Conservation (phyloP, 2,888 invertebrate genomes). For the Cremastinae sp. region DNA sequence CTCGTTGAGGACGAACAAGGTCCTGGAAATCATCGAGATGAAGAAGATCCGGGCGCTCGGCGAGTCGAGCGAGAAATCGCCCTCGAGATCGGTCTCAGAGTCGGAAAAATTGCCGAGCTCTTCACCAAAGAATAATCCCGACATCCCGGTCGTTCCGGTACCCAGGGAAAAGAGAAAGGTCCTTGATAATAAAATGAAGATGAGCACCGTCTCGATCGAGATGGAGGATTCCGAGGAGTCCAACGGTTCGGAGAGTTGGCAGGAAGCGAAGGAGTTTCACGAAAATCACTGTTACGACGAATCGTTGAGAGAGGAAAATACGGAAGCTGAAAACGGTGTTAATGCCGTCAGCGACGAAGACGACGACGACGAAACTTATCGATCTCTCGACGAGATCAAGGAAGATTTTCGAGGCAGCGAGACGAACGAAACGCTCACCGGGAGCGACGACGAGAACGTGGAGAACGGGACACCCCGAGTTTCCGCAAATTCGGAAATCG, state of each 20-base stretch:
- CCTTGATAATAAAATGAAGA: conserved; percentile 22
- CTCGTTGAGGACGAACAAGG: conserved; percentile 68
- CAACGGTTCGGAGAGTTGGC: conserved; percentile 57
- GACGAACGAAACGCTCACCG: conserved; percentile 47
- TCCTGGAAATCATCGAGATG: conserved; percentile 75
- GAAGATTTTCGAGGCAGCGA: conserved; percentile 58
- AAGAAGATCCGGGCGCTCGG: conserved; percentile 68
- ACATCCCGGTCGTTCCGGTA: conserved; percentile 29
- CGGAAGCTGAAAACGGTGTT: neutral
- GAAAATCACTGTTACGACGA: conserved; percentile 8
- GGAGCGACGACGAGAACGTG: conserved; percentile 54
- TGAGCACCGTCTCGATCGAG: conserved; percentile 31
- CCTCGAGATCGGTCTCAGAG: neutral
- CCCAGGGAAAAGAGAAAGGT: conserved; percentile 47
- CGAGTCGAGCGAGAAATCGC: conserved; percentile 53
- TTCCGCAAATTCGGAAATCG: conserved; percentile 67
- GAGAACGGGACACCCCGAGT: neutral
- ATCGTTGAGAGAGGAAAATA: neutral
- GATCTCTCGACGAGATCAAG: conserved; percentile 65
- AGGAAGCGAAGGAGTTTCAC: conserved; percentile 59
- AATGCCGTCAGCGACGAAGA: conserved; percentile 51
- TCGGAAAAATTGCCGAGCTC: neutral
- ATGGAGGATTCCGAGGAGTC: conserved; percentile 50
- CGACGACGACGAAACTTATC: conserved; percentile 64
- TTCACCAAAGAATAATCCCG: conserved; percentile 15